Evolutionary conservation across 1,140 invertebrate genomes (phyloP), one percentile per base, ranked within the genome.

Genomic region (Xylocopa sonorina): DNA sequence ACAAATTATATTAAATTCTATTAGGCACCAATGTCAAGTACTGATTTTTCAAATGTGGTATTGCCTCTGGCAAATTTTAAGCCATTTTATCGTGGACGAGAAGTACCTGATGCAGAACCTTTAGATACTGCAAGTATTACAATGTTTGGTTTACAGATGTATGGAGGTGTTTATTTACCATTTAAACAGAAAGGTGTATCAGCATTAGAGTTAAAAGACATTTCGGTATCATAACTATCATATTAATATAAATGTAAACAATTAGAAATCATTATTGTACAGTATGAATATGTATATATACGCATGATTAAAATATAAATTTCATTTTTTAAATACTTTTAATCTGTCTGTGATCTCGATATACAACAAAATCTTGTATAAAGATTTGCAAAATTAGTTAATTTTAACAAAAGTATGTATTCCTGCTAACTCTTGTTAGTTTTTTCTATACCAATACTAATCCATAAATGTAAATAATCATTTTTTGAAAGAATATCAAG

Each of bases 141-240:
- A 2, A 94, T 93, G 86, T 93, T 96, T 75, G 95, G 95, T 32
- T 88, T 96, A 51, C 95, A 96, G 92, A 92, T 95, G 86, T 95
- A 94, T 82, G 95, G 95, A 38, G 95, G 95, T n/a, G 95, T 96
- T 58, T 96, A 96, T 88, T 90, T 93, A 67, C 92, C 94, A 14
- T 88, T 94, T 12, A 96, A 96, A 88, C 96, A 96, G 87, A 93
- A 90, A 82, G 95, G 95, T 0, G 94, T 95, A 10, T 95, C 95
- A 2, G 93, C 95, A 66, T 92, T 96, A 76, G 95, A 96, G 91
- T 94, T 96, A 34, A 94, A 96, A 78, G 91, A 81, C 38, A 92
- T 94, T 80, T 83, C 82, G 46, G 29, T 38, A 60, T 73, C 69
- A 32, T 78, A 63, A 64, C 27, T 29, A 9, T 16, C 21, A 27